Evolutionary conservation across 2,113 vertebrate species (phyloP), one percentile per base, ranked within the genome.

Genomic region (Chaetops frenatus): DNA sequence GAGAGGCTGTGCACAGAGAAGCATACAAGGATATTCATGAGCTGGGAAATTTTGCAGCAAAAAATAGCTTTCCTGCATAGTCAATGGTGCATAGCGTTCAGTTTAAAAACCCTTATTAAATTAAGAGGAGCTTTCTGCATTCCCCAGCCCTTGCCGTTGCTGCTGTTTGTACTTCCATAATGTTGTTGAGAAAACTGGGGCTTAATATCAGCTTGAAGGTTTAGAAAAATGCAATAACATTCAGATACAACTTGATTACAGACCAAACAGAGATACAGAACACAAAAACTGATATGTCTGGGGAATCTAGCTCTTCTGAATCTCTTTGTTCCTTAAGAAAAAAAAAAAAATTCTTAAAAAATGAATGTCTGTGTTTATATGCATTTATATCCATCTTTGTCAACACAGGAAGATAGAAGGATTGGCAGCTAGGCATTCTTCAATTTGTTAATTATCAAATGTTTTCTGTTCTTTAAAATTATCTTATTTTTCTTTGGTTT

Each of bases 191-290:
- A 96, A 94, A 71, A 44, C 92, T 88, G 61, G 71, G 56, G 74
- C 87, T 97, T 92, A 94, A 92, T 94, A 96, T 90, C 85, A 94
- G 90, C 94, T 96, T 90, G 88, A 94, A 96, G 81, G 94, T 85
- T 94, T 92, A 94, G 92, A 97, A 96, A 97, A 97, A 96, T 92
- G 96, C 90, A 96, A 88, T 96, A 95, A 96, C 93, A 96, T 96
- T 92, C 72, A 76, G 88, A 94, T 97, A 93, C 94, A 95, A 96
- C 72, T 91, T 92, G 96, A 96, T 97, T 95, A 92, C 94, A 86
- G 94, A 96, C 53, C 15, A 83, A 97, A 93, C 83, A 95, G 87
- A 96, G 92, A 90, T 79, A 89, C 19, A 60, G 58, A 93, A 92
- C 93, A 92, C 7, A 80, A 96, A 95, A 92, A 86, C 42, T 56